Percentiles rank a stretch among this genome's conserved stretches.
phyloP scores from a whole-genome alignment of 2,888 invertebrate genomes.

The Scaptomyza caliginosa region DNA sequence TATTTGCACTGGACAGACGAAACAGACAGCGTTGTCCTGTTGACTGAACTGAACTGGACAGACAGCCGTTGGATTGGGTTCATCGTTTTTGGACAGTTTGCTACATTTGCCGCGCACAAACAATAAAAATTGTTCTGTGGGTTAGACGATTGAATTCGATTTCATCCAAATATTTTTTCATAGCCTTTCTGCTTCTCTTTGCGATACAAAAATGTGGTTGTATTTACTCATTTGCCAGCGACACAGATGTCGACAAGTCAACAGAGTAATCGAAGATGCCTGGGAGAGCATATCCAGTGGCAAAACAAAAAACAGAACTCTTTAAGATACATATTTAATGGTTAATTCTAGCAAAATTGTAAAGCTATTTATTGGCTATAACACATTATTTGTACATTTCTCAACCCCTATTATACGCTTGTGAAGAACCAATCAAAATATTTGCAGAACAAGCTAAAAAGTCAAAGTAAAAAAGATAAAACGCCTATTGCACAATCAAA shows the following conservation, averaged over 20 bases:
- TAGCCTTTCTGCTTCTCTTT: constrained; percentile 66
- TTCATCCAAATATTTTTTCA: constrained; percentile 19
- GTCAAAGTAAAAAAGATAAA: constrained; percentile 34
- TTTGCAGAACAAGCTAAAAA: constrained; percentile 37
- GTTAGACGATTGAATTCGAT: constrained; percentile 62
- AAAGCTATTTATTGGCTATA: too few species aligned
- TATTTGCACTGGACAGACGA: constrained; percentile 66
- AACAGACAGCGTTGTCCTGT: constrained; percentile 32
- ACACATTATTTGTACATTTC: background rate
- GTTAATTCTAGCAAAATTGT: too few species aligned
- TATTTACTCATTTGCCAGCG: constrained; percentile 39
- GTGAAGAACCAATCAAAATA: constrained; percentile 60
- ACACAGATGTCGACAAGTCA: constrained; percentile 66
- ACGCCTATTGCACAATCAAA: constrained; percentile 57
- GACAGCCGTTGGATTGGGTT: constrained; percentile 27
- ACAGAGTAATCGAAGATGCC: constrained; percentile 63
- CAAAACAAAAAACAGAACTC: too few species aligned
- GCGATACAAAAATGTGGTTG: constrained; percentile 15
- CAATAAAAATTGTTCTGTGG: constrained; percentile 66
- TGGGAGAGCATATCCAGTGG: constrained; percentile 43
- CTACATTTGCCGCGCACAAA: constrained; percentile 69
- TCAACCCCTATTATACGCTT: background rate
- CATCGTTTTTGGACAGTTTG: constrained; percentile 74
- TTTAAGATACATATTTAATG: too few species aligned
- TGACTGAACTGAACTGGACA: constrained; percentile 28